Evolutionary conservation across 2,797 vertebrate genomes (phyloP).

Genomic region (Buceros bicornis): DNA sequence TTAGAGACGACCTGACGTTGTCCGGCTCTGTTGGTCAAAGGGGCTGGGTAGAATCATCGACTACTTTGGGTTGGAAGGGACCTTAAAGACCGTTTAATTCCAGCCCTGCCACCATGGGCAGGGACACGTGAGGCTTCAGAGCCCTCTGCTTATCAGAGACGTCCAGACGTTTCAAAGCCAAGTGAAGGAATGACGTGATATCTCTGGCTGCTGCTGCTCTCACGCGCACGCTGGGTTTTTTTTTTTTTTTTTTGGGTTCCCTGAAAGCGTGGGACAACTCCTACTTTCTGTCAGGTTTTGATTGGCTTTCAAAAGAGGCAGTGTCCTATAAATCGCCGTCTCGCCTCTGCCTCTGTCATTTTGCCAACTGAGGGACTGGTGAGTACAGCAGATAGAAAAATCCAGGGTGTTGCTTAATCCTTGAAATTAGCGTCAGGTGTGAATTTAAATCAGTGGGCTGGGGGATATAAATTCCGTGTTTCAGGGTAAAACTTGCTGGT

Average conservation of each 20-base stretch:
- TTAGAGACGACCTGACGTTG: background rate
- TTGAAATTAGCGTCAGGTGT: fast-evolving
- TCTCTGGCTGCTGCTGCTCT: background rate
- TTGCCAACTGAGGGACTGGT: constrained; percentile 31
- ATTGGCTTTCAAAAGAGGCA: constrained; percentile 76
- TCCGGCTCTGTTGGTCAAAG: background rate
- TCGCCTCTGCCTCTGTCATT: background rate
- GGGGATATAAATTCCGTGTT: background rate
- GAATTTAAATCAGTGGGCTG: background rate
- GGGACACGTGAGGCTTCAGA: background rate
- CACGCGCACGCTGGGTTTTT: fast-evolving
- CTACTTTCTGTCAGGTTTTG: constrained; percentile 38
- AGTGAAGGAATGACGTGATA: background rate
- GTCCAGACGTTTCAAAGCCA: background rate
- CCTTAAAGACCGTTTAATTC: background rate
- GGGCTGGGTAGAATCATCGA: background rate
- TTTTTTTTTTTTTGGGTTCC: background rate
- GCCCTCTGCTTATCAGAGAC: background rate
- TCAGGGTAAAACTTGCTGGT: background rate
- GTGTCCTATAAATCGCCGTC: constrained; percentile 74
- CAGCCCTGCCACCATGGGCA: background rate
- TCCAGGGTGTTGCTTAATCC: background rate
- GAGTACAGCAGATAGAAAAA: constrained; percentile 8
- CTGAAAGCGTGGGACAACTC: constrained; percentile 67
- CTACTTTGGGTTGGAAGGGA: background rate